Evolutionary conservation across 92 coral and sea anemone species (phyloP).

Genomic region (Nematostella vectensis): DNA sequence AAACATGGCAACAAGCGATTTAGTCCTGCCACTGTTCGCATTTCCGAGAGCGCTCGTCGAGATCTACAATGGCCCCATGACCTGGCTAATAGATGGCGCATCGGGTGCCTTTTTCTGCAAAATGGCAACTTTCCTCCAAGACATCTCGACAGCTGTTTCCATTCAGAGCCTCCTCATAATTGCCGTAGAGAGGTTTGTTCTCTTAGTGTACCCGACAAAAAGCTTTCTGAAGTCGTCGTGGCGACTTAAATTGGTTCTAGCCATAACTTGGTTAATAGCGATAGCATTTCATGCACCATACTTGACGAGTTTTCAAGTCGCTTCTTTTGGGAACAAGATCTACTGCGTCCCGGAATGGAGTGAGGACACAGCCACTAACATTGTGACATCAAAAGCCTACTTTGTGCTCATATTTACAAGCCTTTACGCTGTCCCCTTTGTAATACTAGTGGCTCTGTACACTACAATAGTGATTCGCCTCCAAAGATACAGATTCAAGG

Average conservation of each 20-base stretch:
- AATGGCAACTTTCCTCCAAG: slow-evolving; percentile 27
- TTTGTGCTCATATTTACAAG: slow-evolving; percentile 21
- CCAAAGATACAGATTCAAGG: slow-evolving; percentile 24
- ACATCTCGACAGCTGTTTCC: slow-evolving; percentile 29
- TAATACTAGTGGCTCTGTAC: slow-evolving; percentile 11
- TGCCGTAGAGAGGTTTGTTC: slow-evolving; percentile 22
- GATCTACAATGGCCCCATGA: slow-evolving; percentile 17
- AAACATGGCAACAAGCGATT: slow-evolving; percentile 24
- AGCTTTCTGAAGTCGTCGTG: slow-evolving; percentile 16
- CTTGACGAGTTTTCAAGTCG: slow-evolving; percentile 9
- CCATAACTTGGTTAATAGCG: slow-evolving; percentile 12
- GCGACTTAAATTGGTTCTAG: slow-evolving; percentile 9
- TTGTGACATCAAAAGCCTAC: slow-evolving; percentile 10
- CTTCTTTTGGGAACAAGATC: not conserved
- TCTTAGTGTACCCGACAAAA: slow-evolving; percentile 15
- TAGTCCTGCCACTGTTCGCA: slow-evolving; percentile 23
- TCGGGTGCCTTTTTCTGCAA: slow-evolving; percentile 22
- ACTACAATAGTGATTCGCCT: slow-evolving; percentile 30
- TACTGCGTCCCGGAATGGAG: slow-evolving; percentile 24
- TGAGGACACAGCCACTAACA: slow-evolving; percentile 1
- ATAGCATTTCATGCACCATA: slow-evolving; percentile 15
- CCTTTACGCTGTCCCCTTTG: slow-evolving; percentile 23
- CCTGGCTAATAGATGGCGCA: slow-evolving; percentile 24
- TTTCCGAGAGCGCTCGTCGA: slow-evolving; percentile 25
- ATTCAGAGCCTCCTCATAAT: slow-evolving; percentile 25